These are phyloP conservation scores for Chaetogeoica ovagalla DNA, from an alignment of 2,888 invertebrate genomes.

Conservation along the genomic window DNA sequence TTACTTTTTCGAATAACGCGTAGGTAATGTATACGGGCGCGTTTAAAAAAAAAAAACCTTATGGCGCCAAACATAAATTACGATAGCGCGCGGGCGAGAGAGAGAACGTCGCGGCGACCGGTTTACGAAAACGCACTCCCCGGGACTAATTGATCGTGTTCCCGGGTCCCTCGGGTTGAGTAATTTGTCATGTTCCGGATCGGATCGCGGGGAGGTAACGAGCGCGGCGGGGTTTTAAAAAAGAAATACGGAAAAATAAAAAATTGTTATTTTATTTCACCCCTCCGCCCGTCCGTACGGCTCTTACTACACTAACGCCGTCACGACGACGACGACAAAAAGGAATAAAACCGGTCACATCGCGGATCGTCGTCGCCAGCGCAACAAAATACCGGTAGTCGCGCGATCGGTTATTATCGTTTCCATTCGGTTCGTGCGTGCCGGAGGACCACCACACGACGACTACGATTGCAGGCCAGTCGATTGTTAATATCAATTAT, in stretches of 20 bases:
- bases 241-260: not conserved
- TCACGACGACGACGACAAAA: constrained; percentile 25
- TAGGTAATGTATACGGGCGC: not conserved
- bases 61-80: constrained; percentile 52
- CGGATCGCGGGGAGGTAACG: constrained; percentile 30
- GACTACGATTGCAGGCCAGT: no score
- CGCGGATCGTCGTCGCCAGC: constrained; percentile 23
- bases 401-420: constrained; percentile 21
- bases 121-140: constrained; percentile 45
- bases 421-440: not conserved
- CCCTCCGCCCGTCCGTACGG: not conserved
- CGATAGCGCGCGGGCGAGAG: not conserved
- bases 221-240: constrained; percentile 9
- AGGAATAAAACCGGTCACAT: constrained; percentile 35
- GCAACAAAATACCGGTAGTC: constrained; percentile 12
- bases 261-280: constrained; percentile 5
- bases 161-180: constrained; percentile 51
- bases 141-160: constrained; percentile 52
- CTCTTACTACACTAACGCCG: constrained; percentile 15
- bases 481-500: no score
- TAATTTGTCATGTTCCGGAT: constrained; percentile 50
- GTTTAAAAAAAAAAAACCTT: constrained; percentile 43
- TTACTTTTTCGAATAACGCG: not conserved
- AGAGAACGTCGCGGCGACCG: constrained; percentile 31
- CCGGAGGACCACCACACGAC: no score